Percentiles rank a stretch among this genome's conserved stretches.
These are phyloP conservation scores for Leptinotarsa juncta DNA, from an alignment of 2,888 invertebrate genomes.

Conservation along the genomic window DNA sequence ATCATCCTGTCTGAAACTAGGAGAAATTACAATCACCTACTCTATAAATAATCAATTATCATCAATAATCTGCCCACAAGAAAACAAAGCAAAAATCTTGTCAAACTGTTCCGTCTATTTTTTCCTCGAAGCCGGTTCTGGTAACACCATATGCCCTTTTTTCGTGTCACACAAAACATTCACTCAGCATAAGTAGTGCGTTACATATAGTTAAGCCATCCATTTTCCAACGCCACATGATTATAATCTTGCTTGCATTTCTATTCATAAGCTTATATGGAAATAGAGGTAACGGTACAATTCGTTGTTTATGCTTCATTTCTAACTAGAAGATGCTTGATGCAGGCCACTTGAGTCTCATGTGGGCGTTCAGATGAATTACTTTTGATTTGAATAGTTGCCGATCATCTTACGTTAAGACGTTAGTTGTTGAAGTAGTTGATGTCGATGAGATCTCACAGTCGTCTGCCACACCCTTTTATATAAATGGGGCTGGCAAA, in stretches of 20 bases:
- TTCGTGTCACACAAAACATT: background rate
- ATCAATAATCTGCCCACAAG: too few species aligned
- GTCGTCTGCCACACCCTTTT: constrained; percentile 4
- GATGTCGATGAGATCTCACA: background rate
- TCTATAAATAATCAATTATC: too few species aligned
- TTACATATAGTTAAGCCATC: constrained; percentile 3
- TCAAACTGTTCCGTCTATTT: too few species aligned
- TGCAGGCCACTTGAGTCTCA: constrained; percentile 11
- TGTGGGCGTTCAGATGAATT: constrained; percentile 12
- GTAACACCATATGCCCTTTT: background rate
- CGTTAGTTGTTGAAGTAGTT: constrained; percentile 5
- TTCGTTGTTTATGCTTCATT: constrained; percentile 3
- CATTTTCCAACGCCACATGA: background rate
- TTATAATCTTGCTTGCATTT: constrained; percentile 13
- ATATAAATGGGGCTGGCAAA: background rate
- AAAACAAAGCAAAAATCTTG: too few species aligned
- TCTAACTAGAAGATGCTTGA: constrained; percentile 11
- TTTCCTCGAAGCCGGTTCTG: background rate
- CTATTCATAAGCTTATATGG: constrained; percentile 15
- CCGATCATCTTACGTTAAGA: constrained; percentile 1
- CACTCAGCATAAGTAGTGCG: constrained; percentile 10
- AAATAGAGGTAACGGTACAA: constrained; percentile 6
- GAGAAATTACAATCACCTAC: too few species aligned
- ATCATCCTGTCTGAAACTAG: too few species aligned
- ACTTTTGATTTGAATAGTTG: background rate